Conservation (phyloP, 2,888 invertebrate species). For the Malthinus flaveolus region DNA sequence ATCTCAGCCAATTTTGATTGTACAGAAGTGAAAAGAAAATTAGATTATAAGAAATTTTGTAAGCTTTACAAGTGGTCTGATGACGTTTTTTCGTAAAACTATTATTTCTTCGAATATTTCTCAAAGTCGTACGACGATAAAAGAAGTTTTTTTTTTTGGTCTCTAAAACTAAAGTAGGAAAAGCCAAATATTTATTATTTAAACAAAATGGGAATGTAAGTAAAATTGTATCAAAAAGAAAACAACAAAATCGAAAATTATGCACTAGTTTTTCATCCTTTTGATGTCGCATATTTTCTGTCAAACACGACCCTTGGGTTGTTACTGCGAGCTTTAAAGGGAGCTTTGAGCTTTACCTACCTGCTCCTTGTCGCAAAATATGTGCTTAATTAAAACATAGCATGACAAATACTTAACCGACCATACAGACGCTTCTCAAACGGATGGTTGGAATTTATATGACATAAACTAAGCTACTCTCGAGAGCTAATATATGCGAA, state of each 20-base stretch:
- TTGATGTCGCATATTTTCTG: constrained; percentile 38
- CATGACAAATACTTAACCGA: constrained; percentile 53
- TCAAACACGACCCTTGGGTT: constrained; percentile 44
- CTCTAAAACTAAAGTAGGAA: too few species aligned
- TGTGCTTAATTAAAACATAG: constrained; percentile 54
- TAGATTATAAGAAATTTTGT: too few species aligned
- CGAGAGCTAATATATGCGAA: constrained; percentile 20
- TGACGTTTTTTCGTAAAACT: too few species aligned
- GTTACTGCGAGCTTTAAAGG: constrained; percentile 37
- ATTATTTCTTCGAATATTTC: too few species aligned
- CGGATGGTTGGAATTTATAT: constrained; percentile 31
- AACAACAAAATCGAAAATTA: constrained; percentile 37
- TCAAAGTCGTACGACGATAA: too few species aligned
- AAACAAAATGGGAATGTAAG: too few species aligned
- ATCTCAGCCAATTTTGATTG: too few species aligned
- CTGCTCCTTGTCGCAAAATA: constrained; percentile 49
- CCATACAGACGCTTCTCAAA: constrained; percentile 36
- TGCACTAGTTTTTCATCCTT: constrained; percentile 40
- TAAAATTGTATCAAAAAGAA: constrained; percentile 18
- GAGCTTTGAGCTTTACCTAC: constrained; percentile 44
- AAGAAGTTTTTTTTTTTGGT: too few species aligned
- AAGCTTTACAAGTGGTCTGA: too few species aligned
- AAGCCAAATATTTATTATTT: too few species aligned
- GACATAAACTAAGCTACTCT: constrained; percentile 20
- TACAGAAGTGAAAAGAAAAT: too few species aligned